Conservation (phyloP, 2,888 invertebrate genomes). For the Cinara cedri region DNA sequence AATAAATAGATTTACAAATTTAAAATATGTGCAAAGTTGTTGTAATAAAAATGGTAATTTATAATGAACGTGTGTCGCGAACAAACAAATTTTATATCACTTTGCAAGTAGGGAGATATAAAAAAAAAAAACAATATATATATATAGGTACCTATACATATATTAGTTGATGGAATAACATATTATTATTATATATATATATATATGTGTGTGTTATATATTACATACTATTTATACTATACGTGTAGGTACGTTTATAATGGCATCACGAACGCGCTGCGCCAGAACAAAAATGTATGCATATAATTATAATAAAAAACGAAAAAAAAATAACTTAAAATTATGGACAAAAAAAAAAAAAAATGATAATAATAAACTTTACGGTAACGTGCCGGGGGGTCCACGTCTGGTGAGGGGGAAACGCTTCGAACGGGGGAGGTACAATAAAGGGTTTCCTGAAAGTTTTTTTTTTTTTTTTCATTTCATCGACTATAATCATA, state of each 20-base stretch:
- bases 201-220: no score
- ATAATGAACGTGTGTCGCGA: background rate
- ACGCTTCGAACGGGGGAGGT: constrained; percentile 30
- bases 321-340: background rate
- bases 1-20: no score
- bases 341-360: background rate
- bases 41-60: background rate
- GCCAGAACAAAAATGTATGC: background rate
- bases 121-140: background rate
- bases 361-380: constrained; percentile 13
- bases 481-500: constrained; percentile 17
- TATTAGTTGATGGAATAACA: constrained; percentile 2
- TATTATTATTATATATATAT: background rate
- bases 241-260: no score
- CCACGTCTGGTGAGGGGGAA: no score
- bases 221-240: no score
- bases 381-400: background rate
- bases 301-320: background rate
- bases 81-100: background rate
- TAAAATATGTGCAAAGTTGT: no score
- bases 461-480: constrained; percentile 23
- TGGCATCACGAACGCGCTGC: background rate
- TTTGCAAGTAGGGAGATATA: background rate
- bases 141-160: no score
- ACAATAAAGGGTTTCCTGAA: constrained; percentile 42